Conservation (phyloP, 1,140 invertebrate genomes). For the Drusus annulatus region DNA sequence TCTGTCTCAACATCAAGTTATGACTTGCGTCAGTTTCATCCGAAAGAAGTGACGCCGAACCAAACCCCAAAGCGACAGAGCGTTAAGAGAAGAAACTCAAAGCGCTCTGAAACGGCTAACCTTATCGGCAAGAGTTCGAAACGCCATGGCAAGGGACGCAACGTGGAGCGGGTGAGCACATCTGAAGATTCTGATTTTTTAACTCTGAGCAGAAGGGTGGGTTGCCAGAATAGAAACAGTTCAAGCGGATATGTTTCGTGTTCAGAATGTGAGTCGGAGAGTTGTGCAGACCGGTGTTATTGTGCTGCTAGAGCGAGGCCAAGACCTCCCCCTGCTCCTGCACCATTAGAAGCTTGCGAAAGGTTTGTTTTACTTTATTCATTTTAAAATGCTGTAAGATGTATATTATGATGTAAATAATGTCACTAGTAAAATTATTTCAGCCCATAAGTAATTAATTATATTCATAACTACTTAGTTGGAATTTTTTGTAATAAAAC, state of each 20-base stretch:
- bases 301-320: conserved; percentile 68
- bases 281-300: conserved; percentile 83
- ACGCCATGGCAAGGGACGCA: conserved; percentile 65
- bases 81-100: conserved; percentile 66
- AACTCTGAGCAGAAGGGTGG: conserved; percentile 69
- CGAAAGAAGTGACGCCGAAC: conserved; percentile 67
- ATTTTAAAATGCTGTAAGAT: no score
- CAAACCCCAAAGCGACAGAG: conserved; percentile 66
- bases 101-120: conserved; percentile 65
- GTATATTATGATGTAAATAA: no score
- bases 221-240: conserved; percentile 78
- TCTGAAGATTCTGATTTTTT: conserved; percentile 81
- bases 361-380: conserved; percentile 52
- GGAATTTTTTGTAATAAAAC: no score
- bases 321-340: conserved; percentile 57
- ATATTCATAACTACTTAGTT: no score
- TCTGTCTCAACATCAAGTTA: conserved; percentile 74
- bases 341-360: conserved; percentile 55
- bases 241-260: conserved; percentile 86
- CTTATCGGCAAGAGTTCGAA: conserved; percentile 63
- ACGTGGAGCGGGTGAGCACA: conserved; percentile 71
- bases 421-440: no score
- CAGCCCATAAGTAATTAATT: no score
- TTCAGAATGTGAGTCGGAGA: conserved; percentile 89
- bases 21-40: conserved; percentile 73